These are phyloP conservation scores for Zosterops borbonicus DNA, from an alignment of 2,113 vertebrate genomes.

Conservation along the genomic window DNA sequence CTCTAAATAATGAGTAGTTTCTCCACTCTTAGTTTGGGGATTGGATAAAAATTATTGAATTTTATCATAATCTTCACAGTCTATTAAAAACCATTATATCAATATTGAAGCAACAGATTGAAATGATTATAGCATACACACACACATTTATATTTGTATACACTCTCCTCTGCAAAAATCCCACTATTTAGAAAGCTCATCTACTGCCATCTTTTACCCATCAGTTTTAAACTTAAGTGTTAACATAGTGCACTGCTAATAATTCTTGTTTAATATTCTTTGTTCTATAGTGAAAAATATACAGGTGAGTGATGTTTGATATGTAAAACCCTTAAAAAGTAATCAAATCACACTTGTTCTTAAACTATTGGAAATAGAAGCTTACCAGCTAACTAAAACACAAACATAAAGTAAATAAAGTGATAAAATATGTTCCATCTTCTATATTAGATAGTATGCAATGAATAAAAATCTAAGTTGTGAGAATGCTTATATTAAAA, in stretches of 20 bases:
- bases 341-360: not conserved
- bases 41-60: slow-evolving; percentile 8
- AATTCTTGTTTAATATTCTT: not conserved
- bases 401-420: not conserved
- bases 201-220: not conserved
- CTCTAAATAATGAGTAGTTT: slow-evolving; percentile 15
- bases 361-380: not conserved
- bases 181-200: not conserved
- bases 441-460: not conserved
- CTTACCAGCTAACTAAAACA: not conserved
- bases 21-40: not conserved
- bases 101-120: not conserved
- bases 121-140: not conserved
- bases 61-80: not conserved
- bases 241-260: not conserved
- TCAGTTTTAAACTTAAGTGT: not conserved
- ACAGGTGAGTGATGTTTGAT: not conserved
- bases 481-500: not conserved
- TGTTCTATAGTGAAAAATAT: not conserved
- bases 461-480: not conserved
- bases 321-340: not conserved
- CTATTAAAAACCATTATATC: not conserved
- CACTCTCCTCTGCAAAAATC: not conserved
- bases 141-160: not conserved
- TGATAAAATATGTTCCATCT: slow-evolving; percentile 7